These are phyloP conservation scores for Cheilosia impressa DNA, from an alignment of 2,888 invertebrate genomes.

Conservation along the genomic window DNA sequence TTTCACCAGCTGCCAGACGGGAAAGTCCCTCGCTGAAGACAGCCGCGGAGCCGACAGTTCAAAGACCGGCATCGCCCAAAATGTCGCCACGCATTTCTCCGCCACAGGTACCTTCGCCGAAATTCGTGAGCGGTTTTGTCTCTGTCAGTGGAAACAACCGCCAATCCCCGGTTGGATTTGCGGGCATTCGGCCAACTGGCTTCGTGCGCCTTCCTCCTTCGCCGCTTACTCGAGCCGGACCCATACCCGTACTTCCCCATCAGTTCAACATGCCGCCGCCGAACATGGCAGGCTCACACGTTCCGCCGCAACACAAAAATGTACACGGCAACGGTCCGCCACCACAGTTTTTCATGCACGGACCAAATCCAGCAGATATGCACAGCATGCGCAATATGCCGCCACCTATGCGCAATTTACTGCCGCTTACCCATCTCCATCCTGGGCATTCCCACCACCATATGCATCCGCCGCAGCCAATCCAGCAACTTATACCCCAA, in stretches of 20 bases:
- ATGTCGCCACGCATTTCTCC: slow-evolving; percentile 72
- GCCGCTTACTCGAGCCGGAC: slow-evolving; percentile 76
- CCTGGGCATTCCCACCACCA: slow-evolving; percentile 49
- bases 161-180: slow-evolving; percentile 76
- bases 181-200: slow-evolving; percentile 77
- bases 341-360: slow-evolving; percentile 68
- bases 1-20: slow-evolving; percentile 39
- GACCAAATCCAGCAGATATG: slow-evolving; percentile 51
- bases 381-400: slow-evolving; percentile 62
- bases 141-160: slow-evolving; percentile 30
- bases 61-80: slow-evolving; percentile 71
- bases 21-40: slow-evolving; percentile 67
- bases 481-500: slow-evolving; percentile 19
- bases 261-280: slow-evolving; percentile 78
- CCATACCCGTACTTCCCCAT: slow-evolving; percentile 75
- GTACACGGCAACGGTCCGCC: slow-evolving; percentile 48
- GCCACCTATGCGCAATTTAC: slow-evolving; percentile 59
- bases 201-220: slow-evolving; percentile 79
- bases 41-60: slow-evolving; percentile 62
- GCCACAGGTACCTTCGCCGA: slow-evolving; percentile 63
- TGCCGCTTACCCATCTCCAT: slow-evolving; percentile 46
- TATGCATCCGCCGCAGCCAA: slow-evolving; percentile 48
- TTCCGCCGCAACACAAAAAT: slow-evolving; percentile 50
- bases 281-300: slow-evolving; percentile 47
- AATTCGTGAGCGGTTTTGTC: slow-evolving; percentile 63